phyloP scores from a whole-genome alignment of 2,797 vertebrate genomes.

The Phataginus tetradactyla region DNA sequence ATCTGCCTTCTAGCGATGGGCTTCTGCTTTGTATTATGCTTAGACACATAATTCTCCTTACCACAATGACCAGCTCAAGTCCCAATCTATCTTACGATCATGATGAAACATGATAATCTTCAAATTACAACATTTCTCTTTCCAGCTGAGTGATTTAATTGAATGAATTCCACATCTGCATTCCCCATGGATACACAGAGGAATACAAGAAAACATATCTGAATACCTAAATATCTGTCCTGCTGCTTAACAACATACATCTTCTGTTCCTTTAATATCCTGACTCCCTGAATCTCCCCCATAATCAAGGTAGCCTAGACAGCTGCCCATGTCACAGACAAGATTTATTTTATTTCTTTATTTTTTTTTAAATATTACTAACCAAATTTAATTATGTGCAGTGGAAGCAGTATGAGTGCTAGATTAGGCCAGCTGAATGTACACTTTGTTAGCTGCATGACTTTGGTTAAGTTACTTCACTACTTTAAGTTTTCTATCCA shows the following conservation, averaged over 20 bases:
- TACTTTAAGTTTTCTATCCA: not conserved
- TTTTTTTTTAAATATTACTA: not conserved
- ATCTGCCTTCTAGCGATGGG: not conserved
- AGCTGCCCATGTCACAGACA: not conserved
- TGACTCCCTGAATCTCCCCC: not conserved
- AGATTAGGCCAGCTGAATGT: not conserved
- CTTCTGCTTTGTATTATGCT: slow-evolving; percentile 11
- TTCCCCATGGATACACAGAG: not conserved
- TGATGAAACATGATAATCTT: slow-evolving; percentile 68
- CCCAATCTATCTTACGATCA: not conserved
- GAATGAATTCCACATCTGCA: slow-evolving; percentile 49
- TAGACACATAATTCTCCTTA: slow-evolving; percentile 31
- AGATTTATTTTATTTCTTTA: not conserved
- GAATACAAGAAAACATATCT: not conserved
- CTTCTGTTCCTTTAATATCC: not conserved
- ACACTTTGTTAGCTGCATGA: not conserved
- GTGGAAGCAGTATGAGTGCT: not conserved
- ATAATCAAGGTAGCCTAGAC: not conserved
- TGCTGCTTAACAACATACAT: not conserved
- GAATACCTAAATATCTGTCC: not conserved
- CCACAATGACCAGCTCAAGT: slow-evolving; percentile 36
- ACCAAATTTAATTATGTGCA: not conserved
- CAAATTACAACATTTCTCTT: slow-evolving; percentile 58
- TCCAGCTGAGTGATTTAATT: slow-evolving; percentile 51
- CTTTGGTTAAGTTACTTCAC: not conserved